phyloP scores from a whole-genome alignment of 2,113 vertebrate species.

The Sylvia atricapilla region DNA sequence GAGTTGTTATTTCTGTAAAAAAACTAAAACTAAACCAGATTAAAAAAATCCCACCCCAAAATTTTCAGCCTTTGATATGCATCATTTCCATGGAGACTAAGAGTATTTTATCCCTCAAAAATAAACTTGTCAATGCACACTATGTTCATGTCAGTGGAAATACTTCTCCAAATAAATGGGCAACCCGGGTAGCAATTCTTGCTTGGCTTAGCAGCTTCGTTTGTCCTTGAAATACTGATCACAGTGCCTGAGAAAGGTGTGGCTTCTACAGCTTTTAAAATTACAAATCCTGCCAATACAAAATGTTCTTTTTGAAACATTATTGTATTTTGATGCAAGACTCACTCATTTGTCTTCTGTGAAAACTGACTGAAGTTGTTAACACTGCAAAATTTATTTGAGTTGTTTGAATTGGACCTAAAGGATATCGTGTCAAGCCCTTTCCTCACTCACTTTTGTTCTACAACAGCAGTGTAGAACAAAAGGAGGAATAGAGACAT shows the following conservation, averaged over 20 bases:
- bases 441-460: background rate
- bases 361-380: conserved; percentile 34
- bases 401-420: background rate
- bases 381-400: conserved; percentile 43
- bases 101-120: background rate
- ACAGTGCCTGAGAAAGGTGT: background rate
- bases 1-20: background rate
- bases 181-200: background rate
- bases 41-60: background rate
- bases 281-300: background rate
- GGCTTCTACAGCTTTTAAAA: background rate
- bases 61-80: background rate
- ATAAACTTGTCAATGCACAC: background rate
- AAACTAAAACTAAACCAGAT: background rate
- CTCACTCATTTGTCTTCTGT: background rate
- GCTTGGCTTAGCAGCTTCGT: background rate
- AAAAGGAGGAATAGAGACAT: background rate
- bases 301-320: background rate
- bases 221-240: background rate
- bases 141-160: background rate
- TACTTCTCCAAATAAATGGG: background rate
- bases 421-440: background rate
- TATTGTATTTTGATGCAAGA: conserved; percentile 22
- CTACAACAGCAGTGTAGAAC: background rate
- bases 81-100: conserved; percentile 5